These are phyloP conservation scores for Lithobates sylvaticus DNA, from an alignment of 2,797 vertebrate genomes.

Conservation along the genomic window DNA sequence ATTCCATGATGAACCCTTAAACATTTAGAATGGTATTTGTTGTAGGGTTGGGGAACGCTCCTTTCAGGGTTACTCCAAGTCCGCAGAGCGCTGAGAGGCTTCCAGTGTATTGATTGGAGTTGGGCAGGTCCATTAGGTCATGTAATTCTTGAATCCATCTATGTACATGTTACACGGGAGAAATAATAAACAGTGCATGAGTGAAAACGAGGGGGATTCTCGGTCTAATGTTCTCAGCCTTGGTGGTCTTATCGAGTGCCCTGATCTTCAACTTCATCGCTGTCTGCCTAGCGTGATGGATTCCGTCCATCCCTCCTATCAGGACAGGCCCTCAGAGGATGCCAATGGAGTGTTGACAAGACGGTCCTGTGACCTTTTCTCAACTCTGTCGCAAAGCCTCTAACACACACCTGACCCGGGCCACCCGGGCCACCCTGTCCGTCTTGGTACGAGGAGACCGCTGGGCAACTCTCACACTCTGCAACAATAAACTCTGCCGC, in stretches of 20 bases:
- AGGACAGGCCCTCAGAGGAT: slow-evolving; percentile 31
- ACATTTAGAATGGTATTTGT: no score
- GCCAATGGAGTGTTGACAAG: slow-evolving; percentile 20
- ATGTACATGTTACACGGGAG: neutral
- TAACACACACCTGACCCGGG: slow-evolving; percentile 38
- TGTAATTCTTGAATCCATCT: slow-evolving; percentile 25
- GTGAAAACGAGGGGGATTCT: slow-evolving; percentile 28
- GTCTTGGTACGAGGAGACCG: slow-evolving; percentile 12
- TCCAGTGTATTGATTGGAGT: neutral
- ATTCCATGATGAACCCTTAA: no score
- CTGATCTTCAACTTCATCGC: slow-evolving; percentile 59
- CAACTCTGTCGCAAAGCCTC: slow-evolving; percentile 3
- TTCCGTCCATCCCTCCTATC: slow-evolving; percentile 33
- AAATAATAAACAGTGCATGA: slow-evolving; percentile 47
- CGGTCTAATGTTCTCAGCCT: slow-evolving; percentile 29
- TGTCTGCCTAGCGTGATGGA: slow-evolving; percentile 32
- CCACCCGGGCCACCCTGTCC: slow-evolving; percentile 14
- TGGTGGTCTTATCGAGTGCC: slow-evolving; percentile 53
- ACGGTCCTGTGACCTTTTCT: slow-evolving; percentile 36
- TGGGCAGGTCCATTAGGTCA: slow-evolving; percentile 13
- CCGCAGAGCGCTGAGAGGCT: neutral
- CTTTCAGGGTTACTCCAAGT: neutral
- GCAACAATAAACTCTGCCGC: no score
- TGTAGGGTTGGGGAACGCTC: neutral
- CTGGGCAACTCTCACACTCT: slow-evolving; percentile 21